Evolutionary conservation across 2,113 vertebrate species (phyloP), one percentile per base, ranked within the genome.

Genomic region (Cricetomys ansorgei): DNA sequence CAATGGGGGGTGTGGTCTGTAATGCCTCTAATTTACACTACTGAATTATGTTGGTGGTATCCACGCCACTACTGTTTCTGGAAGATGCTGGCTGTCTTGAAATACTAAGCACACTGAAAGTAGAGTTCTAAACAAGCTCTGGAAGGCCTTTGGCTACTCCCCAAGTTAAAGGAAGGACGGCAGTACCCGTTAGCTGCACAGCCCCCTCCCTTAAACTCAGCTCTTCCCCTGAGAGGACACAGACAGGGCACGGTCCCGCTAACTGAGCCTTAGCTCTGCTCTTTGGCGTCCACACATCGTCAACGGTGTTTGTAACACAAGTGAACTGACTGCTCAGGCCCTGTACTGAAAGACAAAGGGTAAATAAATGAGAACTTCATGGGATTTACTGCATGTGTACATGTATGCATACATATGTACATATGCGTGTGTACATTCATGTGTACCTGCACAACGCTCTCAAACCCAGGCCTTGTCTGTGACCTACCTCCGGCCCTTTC

Each of bases 141-240:
- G 21, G 87, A 81, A 57, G 43, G 34, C 15, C 87, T 83, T 89
- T 85, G 75, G 69, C 57, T 90, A 15, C 27, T 57, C 77, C 86
- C 67, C 73, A 83, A 72, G 21, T 40, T 92, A 94, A 50, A 83
- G 87, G 86, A 81, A 93, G 75, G 84, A 97, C 95, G 92, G 80
- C 94, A 95, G 64, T 45, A 40, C 69, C 85, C 70, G 40, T 81
- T 90, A 76, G 64, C 70, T 80, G 29, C 53, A 64, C 34, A 48
- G 40, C 59, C 29, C 65, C 37, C 53, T 79, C n/a, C 79, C 84
- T 89, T 93, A 59, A 88, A 81, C 59, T 93, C 13, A 43, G 45
- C 23, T 94, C 70, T 96, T 89, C 55, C 59, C 48, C 87, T 40
- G 29, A 95, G 64, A 92, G 72, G 57, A 37, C 21, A 50, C 8